These are phyloP conservation scores for Rhodeus uyekii DNA, from an alignment of 2,797 vertebrate species.

Conservation along the genomic window DNA sequence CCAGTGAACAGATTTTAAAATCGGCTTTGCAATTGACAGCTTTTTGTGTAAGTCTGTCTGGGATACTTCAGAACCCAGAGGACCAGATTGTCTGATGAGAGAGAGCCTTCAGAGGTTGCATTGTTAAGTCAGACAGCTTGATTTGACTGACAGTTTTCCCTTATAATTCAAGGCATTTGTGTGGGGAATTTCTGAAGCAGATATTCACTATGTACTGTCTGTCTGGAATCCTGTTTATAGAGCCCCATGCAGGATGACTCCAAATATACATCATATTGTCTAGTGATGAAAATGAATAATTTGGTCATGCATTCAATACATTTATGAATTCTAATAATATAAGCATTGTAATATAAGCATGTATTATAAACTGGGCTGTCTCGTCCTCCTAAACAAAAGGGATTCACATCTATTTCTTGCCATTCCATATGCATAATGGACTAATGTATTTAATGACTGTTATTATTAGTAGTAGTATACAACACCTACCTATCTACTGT, in stretches of 20 bases:
- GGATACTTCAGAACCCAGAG: constrained; percentile 3
- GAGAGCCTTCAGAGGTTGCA: not conserved
- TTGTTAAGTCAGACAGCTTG: constrained; percentile 28
- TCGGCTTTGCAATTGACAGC: constrained; percentile 1
- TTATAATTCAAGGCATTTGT: constrained; percentile 14
- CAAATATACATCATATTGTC: not conserved
- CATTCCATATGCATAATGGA: not conserved
- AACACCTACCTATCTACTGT: not conserved
- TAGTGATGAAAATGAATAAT: not conserved
- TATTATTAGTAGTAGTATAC: not conserved
- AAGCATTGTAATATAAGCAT: not conserved
- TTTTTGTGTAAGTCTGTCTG: not conserved
- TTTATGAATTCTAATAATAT: not conserved
- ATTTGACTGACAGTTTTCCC: constrained; percentile 36
- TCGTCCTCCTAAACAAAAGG: not conserved
- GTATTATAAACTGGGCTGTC: not conserved
- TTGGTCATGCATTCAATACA: not conserved
- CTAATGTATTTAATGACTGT: not conserved
- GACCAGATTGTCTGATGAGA: constrained; percentile 32
- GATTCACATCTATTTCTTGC: not conserved
- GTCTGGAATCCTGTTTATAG: not conserved
- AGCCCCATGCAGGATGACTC: not conserved
- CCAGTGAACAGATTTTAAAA: constrained; percentile 22
- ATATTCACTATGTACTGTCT: not conserved
- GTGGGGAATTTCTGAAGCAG: not conserved